Evolutionary conservation across 1,140 invertebrate species (phyloP), one percentile per base, ranked within the genome.

Genomic region (Penaeus japonicus): DNA sequence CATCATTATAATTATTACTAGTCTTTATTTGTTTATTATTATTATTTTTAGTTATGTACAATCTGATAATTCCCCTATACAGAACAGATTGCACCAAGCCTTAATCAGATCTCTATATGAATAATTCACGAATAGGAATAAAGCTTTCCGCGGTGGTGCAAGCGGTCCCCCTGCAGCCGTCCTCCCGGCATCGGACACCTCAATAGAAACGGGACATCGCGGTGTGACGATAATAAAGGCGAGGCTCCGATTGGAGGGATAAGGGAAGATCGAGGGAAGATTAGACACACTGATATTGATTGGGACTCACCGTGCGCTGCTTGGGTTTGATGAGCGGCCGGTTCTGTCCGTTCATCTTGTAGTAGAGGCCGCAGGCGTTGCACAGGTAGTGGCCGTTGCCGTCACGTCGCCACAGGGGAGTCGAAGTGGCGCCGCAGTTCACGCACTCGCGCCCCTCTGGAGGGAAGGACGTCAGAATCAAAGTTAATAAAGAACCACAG

Each of bases 361-460:
- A 96, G 93, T 96, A 97, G 27, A 97, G 94, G 94, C 91, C 96
- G 92, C 97, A 98, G 70, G 96, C 96, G 92, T 97, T 98, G 93
- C 97, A 98, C 82, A 98, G 93, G 92, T 97, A 98, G 92, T 97
- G 96, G 12, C 97, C 96, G 32, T 96, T 96, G 75, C 95, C 96
- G 93, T 98, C 97, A 86, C 97, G 94, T 73, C 97, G 94, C 97
- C 97, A 98, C 59, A 98, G 93, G 18, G 96, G 96, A 5, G 97
- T 98, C 53, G 95, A 95, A 79, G 95, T 96, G 4, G 96, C 95
- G 10, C 96, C 96, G 92, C 97, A 98, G 93, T 98, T 97, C 55
- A 97, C 96, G 92, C 97, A 99, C 96, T 97, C 93, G 94, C 97
- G 85, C 94, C 94, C 92, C 95, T 96, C 92, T 39, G 84, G 27